These are phyloP conservation scores for Chaenogobius annularis DNA, from an alignment of 2,113 vertebrate species.

Conservation along the genomic window DNA sequence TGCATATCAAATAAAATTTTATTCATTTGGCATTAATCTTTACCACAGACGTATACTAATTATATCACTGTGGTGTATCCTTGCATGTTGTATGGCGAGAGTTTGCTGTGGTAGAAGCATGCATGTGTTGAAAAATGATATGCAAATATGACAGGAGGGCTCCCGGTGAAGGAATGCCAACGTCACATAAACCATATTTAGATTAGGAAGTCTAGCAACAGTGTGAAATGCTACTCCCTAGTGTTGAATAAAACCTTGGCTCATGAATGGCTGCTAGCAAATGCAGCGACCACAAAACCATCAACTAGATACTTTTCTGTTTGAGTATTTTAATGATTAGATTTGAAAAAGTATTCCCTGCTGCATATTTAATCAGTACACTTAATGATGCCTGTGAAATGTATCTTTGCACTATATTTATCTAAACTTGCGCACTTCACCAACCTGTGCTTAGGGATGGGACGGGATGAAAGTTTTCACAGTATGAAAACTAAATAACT, in stretches of 20 bases:
- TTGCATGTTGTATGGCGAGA: slow-evolving; percentile 11
- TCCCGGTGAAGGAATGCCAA: slow-evolving; percentile 33
- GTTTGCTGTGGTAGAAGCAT: neutral
- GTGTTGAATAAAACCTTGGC: slow-evolving; percentile 12
- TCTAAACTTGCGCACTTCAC: neutral
- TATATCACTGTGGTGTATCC: neutral
- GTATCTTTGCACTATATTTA: neutral
- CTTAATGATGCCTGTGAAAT: too few species aligned
- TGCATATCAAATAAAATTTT: too few species aligned
- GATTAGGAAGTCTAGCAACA: slow-evolving; percentile 65
- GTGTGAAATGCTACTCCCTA: slow-evolving; percentile 50
- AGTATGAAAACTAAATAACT: too few species aligned
- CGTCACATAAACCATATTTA: slow-evolving; percentile 66
- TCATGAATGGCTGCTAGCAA: slow-evolving; percentile 30
- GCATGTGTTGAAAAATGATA: slow-evolving; percentile 51
- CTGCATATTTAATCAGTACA: neutral
- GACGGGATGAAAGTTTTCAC: too few species aligned
- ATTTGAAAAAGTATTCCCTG: too few species aligned
- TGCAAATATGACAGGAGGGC: slow-evolving; percentile 19
- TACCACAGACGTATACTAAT: too few species aligned
- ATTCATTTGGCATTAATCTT: too few species aligned
- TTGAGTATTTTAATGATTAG: too few species aligned
- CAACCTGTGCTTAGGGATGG: too few species aligned
- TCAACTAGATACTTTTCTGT: neutral
- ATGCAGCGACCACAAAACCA: slow-evolving; percentile 3